Evolutionary conservation across 2,888 invertebrate species (phyloP).

Genomic region (Microctonus hyperodae): DNA sequence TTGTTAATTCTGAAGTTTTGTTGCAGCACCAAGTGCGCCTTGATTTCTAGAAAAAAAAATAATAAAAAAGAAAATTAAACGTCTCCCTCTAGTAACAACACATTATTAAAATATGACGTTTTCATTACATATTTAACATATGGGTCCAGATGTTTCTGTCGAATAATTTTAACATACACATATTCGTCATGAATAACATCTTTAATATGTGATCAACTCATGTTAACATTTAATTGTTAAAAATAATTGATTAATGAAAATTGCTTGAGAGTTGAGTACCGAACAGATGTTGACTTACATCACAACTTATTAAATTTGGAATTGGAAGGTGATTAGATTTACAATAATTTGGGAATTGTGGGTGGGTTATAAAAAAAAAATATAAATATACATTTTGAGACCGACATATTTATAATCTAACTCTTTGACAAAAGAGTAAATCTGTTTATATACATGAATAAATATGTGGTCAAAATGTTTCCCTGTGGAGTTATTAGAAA

Average conservation of each 20-base stretch:
- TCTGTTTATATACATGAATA: background rate
- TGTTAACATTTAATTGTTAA: background rate
- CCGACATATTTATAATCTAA: background rate
- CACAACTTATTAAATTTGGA: background rate
- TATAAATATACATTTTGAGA: background rate
- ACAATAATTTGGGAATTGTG: background rate
- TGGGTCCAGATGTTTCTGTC: background rate
- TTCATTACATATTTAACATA: background rate
- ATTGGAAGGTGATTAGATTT: background rate
- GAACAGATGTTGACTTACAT: slow-evolving; percentile 18
- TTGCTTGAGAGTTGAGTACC: slow-evolving; percentile 15
- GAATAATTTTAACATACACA: background rate
- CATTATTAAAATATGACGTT: background rate
- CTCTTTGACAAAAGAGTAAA: background rate
- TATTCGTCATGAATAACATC: background rate
- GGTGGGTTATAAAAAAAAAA: background rate
- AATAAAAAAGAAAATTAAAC: background rate
- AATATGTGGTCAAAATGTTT: background rate
- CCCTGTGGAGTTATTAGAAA: background rate
- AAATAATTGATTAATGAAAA: background rate
- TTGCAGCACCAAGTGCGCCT: slow-evolving; percentile 15
- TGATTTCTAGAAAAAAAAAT: background rate
- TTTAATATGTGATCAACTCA: background rate
- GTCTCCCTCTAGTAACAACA: background rate
- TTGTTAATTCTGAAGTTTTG: background rate